Percentiles rank a stretch among this genome's conserved stretches.
Evolutionary conservation across 2,113 vertebrate species (phyloP).

Genomic region (Tachysurus vachellii): DNA sequence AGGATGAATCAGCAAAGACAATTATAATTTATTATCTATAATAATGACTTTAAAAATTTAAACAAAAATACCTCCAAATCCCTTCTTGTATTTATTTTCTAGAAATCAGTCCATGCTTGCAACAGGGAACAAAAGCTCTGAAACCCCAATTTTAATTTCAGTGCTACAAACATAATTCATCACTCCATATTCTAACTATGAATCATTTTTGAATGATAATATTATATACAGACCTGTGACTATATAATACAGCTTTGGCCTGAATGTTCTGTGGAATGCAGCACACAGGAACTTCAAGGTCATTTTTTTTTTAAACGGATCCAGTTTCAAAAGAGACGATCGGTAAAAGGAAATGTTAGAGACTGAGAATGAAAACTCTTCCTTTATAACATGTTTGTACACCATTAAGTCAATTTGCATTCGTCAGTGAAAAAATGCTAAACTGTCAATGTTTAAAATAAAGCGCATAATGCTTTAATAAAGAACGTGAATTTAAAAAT

Average conservation of each 20-base stretch:
- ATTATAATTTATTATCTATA: background rate
- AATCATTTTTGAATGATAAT: background rate
- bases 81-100: background rate
- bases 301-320: background rate
- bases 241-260: background rate
- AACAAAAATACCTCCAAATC: background rate
- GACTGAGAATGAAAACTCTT: background rate
- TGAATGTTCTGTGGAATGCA: constrained; percentile 6
- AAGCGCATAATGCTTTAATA: background rate
- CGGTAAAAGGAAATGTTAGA: constrained; percentile 5
- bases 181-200: background rate
- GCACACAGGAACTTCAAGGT: constrained; percentile 25
- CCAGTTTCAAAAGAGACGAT: constrained; percentile 9
- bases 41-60: background rate
- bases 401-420: background rate
- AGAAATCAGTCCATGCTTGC: too few relatives aligned
- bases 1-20: background rate
- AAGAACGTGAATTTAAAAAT: background rate
- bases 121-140: background rate
- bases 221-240: background rate
- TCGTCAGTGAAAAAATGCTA: background rate
- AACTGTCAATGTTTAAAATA: background rate
- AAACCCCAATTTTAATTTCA: background rate
- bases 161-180: background rate
- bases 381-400: background rate